A percentile compares a stretch with the other conserved stretches of the same genome.
Conservation (phyloP, 1,140 invertebrate species). For the Parasteatoda tepidariorum region DNA sequence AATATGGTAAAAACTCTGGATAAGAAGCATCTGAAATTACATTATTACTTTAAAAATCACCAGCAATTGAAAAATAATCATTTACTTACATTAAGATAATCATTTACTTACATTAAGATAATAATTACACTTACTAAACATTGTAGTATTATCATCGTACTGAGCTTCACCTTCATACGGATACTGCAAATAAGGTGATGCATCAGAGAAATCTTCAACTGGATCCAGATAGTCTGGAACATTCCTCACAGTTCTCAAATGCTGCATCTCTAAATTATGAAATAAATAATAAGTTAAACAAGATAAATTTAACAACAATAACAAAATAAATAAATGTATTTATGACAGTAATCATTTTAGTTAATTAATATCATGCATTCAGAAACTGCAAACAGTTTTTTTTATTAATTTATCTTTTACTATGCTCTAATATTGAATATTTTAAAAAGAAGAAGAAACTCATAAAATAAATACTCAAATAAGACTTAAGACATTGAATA, state of each 20-base stretch:
- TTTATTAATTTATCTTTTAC: too few species aligned
- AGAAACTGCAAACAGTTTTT: too few species aligned
- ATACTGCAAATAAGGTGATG: not conserved
- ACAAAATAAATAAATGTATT: too few species aligned
- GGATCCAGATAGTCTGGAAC: not conserved
- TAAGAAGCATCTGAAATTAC: constrained; percentile 21
- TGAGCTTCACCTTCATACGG: constrained; percentile 45
- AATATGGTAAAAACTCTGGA: constrained; percentile 36
- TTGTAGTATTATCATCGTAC: constrained; percentile 41
- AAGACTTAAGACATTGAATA: not conserved
- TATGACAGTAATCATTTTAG: too few species aligned
- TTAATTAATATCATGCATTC: too few species aligned
- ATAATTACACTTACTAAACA: constrained; percentile 35
- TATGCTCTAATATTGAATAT: too few species aligned
- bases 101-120: too few species aligned
- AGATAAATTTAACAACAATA: too few species aligned
- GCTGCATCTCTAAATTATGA: not conserved
- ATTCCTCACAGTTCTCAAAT: not conserved
- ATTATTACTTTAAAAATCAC: not conserved
- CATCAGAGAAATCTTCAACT: not conserved
- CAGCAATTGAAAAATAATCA: not conserved
- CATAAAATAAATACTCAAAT: not conserved
- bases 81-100: too few species aligned
- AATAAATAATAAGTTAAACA: too few species aligned
- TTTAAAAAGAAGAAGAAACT: too few species aligned